These are phyloP conservation scores for Herminia tarsipennalis DNA, from an alignment of 2,888 invertebrate species.

Conservation along the genomic window DNA sequence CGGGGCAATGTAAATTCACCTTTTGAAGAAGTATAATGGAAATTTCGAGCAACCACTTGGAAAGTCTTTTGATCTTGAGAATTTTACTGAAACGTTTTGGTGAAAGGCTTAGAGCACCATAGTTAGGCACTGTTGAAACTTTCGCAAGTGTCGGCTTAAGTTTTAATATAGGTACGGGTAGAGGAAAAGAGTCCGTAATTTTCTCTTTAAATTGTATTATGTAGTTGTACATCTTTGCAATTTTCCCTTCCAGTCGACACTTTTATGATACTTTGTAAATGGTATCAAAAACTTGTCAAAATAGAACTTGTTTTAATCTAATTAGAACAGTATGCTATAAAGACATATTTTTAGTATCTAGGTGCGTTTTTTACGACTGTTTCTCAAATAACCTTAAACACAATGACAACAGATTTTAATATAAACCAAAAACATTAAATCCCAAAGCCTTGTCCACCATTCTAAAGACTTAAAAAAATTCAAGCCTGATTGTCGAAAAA, in stretches of 20 bases:
- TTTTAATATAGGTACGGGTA: constrained; percentile 41
- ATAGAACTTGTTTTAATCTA: too few relatives aligned
- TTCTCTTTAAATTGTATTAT: constrained; percentile 8
- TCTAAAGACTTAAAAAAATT: constrained; percentile 53
- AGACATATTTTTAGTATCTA: too few relatives aligned
- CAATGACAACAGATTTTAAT: too few relatives aligned
- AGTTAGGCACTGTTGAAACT: constrained; percentile 49
- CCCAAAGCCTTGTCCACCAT: neutral
- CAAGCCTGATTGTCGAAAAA: constrained; percentile 79
- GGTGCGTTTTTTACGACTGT: too few relatives aligned
- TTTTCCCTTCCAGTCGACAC: too few relatives aligned
- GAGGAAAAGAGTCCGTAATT: constrained; percentile 9
- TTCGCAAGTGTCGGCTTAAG: constrained; percentile 50
- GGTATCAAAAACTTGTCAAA: too few relatives aligned
- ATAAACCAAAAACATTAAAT: neutral
- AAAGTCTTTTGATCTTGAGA: constrained; percentile 76
- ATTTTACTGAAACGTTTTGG: constrained; percentile 64
- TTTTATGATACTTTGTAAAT: too few relatives aligned
- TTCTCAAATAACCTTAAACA: too few relatives aligned
- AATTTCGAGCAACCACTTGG: constrained; percentile 75
- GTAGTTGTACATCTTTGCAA: neutral
- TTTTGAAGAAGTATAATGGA: constrained; percentile 73
- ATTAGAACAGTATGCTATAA: too few relatives aligned
- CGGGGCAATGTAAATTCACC: constrained; percentile 65
- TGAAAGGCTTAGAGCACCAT: constrained; percentile 56